Conservation (phyloP, 2,888 invertebrate genomes). For the Parthenolecanium corni region DNA sequence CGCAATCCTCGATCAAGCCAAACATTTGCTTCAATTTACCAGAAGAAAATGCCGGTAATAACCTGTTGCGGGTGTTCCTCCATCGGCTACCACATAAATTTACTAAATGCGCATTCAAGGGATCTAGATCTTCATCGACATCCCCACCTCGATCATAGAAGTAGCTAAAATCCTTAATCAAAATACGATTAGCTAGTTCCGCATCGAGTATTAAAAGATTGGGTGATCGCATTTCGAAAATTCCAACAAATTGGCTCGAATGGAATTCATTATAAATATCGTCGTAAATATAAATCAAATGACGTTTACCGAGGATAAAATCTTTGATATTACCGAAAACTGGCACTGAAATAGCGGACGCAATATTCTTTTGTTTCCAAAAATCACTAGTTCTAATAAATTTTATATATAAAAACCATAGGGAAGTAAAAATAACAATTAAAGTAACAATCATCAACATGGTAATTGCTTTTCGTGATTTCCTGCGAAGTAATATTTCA, state of each 20-base stretch:
- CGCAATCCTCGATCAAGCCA: slow-evolving; percentile 38
- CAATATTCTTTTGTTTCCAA: slow-evolving; percentile 39
- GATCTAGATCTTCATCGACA: slow-evolving; percentile 34
- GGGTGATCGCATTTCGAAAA: slow-evolving; percentile 42
- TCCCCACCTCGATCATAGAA: slow-evolving; percentile 42
- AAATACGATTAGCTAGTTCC: slow-evolving; percentile 40
- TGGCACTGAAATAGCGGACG: slow-evolving; percentile 37
- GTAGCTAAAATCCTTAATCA: slow-evolving; percentile 42
- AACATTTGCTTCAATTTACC: slow-evolving; percentile 46
- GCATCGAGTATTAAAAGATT: slow-evolving; percentile 41
- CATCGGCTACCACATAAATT: slow-evolving; percentile 42
- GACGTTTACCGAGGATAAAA: slow-evolving; percentile 35
- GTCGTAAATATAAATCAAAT: slow-evolving; percentile 25
- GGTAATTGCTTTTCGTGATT: too few species aligned
- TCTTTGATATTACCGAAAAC: slow-evolving; percentile 39
- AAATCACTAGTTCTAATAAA: slow-evolving; percentile 37
- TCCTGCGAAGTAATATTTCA: too few species aligned
- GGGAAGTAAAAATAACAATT: too few species aligned
- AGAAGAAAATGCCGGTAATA: slow-evolving; percentile 45
- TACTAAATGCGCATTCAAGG: slow-evolving; percentile 38
- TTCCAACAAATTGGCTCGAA: slow-evolving; percentile 39
- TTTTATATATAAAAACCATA: too few species aligned
- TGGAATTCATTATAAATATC: slow-evolving; percentile 25
- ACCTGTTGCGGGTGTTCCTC: slow-evolving; percentile 43
- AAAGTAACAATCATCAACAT: too few species aligned